Evolutionary conservation across 92 coral and sea anemone genomes (phyloP).

Genomic region (Paragorgia papillata): DNA sequence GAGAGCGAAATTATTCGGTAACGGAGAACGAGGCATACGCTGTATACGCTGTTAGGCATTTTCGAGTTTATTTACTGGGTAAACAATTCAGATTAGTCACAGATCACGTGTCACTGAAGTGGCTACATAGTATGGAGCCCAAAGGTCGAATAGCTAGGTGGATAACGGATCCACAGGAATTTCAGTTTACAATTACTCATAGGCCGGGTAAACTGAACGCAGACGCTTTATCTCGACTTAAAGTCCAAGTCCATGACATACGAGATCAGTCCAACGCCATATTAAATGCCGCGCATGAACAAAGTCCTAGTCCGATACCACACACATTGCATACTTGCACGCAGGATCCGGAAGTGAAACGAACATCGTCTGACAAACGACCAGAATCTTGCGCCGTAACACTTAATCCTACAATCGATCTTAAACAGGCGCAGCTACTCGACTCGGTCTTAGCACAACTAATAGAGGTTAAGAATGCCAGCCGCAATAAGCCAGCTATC

Average conservation of each 20-base stretch:
- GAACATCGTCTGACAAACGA: no score
- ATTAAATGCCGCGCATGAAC: no score
- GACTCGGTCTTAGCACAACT: neutral
- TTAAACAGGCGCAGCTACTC: no score
- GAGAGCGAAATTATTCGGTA: slow-evolving; percentile 22
- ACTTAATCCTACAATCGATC: neutral
- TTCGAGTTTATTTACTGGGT: slow-evolving; percentile 40
- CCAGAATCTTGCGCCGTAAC: neutral
- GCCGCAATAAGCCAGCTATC: slow-evolving; percentile 3
- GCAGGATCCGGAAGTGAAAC: no score
- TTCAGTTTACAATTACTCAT: slow-evolving; percentile 31
- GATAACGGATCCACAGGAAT: slow-evolving; percentile 47
- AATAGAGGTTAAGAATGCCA: slow-evolving; percentile 1
- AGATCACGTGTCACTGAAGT: slow-evolving; percentile 21
- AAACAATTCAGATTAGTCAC: slow-evolving; percentile 1
- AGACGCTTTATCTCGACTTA: slow-evolving; percentile 14
- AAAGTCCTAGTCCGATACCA: no score
- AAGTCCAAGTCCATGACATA: no score
- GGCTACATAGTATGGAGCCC: no score
- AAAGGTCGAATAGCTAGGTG: slow-evolving; percentile 40
- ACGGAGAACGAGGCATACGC: slow-evolving; percentile 47
- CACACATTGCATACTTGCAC: no score
- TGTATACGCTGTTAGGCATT: slow-evolving; percentile 48
- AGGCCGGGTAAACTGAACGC: slow-evolving; percentile 22
- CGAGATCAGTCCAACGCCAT: no score